Evolutionary conservation across 2,797 vertebrate species (phyloP).

Genomic region (Salarias fasciatus): DNA sequence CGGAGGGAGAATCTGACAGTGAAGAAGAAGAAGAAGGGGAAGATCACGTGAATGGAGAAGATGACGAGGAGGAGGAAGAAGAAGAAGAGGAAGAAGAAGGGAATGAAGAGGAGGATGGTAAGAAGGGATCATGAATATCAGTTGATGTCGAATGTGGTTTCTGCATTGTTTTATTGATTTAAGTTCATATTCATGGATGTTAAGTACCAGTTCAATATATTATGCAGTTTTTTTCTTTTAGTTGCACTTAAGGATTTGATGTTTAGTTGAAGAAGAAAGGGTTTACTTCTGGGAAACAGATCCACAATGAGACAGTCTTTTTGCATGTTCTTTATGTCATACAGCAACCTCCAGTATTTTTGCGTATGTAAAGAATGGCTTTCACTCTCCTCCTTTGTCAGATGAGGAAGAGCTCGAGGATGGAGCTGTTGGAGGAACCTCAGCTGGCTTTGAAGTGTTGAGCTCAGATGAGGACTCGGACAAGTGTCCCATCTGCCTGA

Average conservation of each 20-base stretch:
- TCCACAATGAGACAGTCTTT: neutral
- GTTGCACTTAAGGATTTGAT: no score
- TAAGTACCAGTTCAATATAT: no score
- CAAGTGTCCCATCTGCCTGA: conserved; percentile 97
- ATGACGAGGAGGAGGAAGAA: conserved; percentile 70
- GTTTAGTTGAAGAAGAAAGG: no score
- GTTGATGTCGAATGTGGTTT: no score
- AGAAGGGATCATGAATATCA: neutral
- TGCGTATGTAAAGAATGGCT: neutral
- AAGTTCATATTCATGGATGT: no score
- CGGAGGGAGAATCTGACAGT: conserved; percentile 82
- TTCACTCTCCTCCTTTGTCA: conserved; percentile 23
- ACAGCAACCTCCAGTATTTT: neutral
- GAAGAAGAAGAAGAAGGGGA: conserved; percentile 71
- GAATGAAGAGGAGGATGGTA: conserved; percentile 82
- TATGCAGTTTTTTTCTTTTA: no score
- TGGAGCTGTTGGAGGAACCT: conserved; percentile 37
- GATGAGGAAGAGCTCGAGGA: conserved; percentile 76
- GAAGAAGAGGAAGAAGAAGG: no score
- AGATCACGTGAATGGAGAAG: conserved; percentile 75
- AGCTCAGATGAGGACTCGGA: conserved; percentile 93
- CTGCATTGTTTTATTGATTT: no score
- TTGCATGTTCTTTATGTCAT: neutral
- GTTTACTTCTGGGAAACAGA: no score
- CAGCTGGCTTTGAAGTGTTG: conserved; percentile 40